Percentiles rank a stretch among this genome's conserved stretches.
These are phyloP conservation scores for Celastrina argiolus DNA, from an alignment of 2,888 invertebrate species.

Conservation along the genomic window DNA sequence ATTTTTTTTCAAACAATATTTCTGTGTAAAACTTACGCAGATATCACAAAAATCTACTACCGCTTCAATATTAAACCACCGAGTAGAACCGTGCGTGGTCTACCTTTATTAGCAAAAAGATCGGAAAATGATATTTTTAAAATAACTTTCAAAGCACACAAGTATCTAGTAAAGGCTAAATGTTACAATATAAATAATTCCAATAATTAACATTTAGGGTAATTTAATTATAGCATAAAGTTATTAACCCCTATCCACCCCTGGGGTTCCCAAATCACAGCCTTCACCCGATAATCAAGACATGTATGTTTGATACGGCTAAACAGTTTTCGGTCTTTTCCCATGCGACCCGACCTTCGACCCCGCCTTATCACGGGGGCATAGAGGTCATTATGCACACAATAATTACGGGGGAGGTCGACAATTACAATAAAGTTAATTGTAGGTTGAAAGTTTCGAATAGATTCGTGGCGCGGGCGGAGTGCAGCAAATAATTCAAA, in stretches of 20 bases:
- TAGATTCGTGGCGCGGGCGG: not conserved
- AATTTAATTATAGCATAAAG: constrained; percentile 12
- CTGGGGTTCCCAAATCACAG: constrained; percentile 62
- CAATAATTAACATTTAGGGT: not conserved
- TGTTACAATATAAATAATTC: not conserved
- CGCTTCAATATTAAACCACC: too few relatives aligned
- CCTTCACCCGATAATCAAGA: constrained; percentile 61
- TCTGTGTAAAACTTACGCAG: too few relatives aligned
- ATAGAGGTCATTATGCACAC: constrained; percentile 36
- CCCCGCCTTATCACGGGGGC: constrained; percentile 34
- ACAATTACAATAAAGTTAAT: constrained; percentile 53
- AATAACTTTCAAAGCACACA: too few relatives aligned
- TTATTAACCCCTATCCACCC: constrained; percentile 6
- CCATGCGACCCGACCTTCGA: constrained; percentile 45
- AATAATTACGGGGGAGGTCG: constrained; percentile 65
- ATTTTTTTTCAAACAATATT: too few relatives aligned
- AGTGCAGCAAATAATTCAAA: not conserved
- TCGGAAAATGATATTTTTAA: too few relatives aligned
- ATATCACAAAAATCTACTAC: too few relatives aligned
- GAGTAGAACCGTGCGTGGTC: too few relatives aligned
- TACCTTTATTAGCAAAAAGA: too few relatives aligned
- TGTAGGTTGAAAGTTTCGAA: constrained; percentile 23
- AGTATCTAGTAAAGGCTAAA: not conserved
- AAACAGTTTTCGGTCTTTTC: constrained; percentile 71
- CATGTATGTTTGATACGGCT: constrained; percentile 66